Base-by-base conservation (phyloP, 2,113 vertebrate species). In the Cyanoderma ruficeps region DNA sequence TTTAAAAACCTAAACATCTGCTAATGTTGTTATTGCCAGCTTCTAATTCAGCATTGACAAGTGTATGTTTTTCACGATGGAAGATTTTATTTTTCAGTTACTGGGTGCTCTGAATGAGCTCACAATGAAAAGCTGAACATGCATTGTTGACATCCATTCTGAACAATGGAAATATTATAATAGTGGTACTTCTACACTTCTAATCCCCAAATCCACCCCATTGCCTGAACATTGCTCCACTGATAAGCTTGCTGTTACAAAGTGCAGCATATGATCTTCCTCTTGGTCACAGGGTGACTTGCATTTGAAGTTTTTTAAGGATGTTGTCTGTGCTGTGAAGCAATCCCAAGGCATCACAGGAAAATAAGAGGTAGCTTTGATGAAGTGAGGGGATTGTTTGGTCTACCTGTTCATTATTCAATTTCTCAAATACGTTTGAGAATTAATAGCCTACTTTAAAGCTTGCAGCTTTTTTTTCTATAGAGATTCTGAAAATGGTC, bases 221-320 rank as follows among this genome's bases (percentile, higher is more conserved):
- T 23, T 84, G 23, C 14, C 49, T 76, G 70, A 76, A 53, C 23
- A 44, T 13, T 47, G 37, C 53, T 68, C 30, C 44, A 44, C 49
- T 53, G 37, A 49, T 15, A 68, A 5, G 5, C 42, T 79, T 71
- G 20, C 17, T 80, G 75, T 57, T 57, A 31, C 8, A 22, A 86
- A 49, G 30, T 55, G 30, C 49, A 57, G 42, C 50, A 37, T 20
- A 39, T 52, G 37, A 28, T 59, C 15, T 80, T 52, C 44, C 81
- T 61, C 10, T 18, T 0, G 0, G 64, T 47, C 10, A 1, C 42
- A 70, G 18, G 4, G 7, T 27, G n/a, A 72, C 14, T 35, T 74
- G 31, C 17, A 47, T 42, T 39, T 83, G 37, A 25, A 50, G 19
- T 13, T 81, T 83, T 84, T 28, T 25, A 50, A 46, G 18, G 35